Evolutionary conservation across 2,113 vertebrate genomes (phyloP), one percentile per base, ranked within the genome.

Genomic region (Synodontis membranacea): DNA sequence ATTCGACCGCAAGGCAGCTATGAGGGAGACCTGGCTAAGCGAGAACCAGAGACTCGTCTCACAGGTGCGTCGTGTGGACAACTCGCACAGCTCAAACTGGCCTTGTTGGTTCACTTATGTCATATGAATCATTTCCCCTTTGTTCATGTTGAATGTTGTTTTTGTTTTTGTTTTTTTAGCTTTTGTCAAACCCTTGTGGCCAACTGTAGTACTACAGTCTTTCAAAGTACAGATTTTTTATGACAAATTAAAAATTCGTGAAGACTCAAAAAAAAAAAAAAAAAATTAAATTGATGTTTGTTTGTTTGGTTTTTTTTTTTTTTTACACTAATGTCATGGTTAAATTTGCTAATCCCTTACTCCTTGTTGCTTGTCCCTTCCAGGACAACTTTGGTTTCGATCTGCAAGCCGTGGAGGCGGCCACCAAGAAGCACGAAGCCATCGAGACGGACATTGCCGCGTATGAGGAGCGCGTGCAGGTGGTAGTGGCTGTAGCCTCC

Each of bases 351-450:
- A 21, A 60, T 76, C 17, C 8, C 5, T 31, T 46, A 14, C 46
- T 0, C 1, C 25, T 54, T 37, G 44, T 39, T 54, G 39, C 58
- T 46, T 50, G 28, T 17, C 34, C 19, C 17, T 23, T 90, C 0
- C 92, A 97, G 97, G 98, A 99, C 92, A 99, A 99, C 93, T 99
- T 99, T 91, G 98, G 98, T 34, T 98, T 97, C 87, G 98, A 99
- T 94, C 97, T 99, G 44, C 98, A 98, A 34, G 98, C 98, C 0
- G 98, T 99, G 1, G 98, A 99, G 91, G 98, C 98, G 0, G 98
- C 97, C 74, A 99, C 97, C 0, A 99, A 99, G 90, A 99, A 99
- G 81, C 98, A 99, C 0, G 98, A 99, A 92, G 98, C 98, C 50
- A 99, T 99, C 0, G 98, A 99, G 92, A 99, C 98, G 0, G 98